Base-by-base conservation (phyloP, 2,797 vertebrate species). In the Sebastes vulpes region DNA sequence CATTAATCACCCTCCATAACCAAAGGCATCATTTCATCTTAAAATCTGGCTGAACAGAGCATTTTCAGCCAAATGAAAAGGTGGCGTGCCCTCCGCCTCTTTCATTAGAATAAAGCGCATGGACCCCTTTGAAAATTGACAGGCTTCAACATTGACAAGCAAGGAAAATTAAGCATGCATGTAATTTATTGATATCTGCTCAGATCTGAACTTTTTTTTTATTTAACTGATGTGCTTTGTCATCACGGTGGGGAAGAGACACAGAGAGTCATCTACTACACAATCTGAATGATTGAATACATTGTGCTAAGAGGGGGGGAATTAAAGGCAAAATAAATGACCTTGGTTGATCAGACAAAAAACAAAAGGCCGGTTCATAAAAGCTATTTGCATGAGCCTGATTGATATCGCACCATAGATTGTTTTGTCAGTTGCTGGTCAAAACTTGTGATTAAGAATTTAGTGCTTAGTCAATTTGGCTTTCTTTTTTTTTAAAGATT, bases 401-500 rank as follows among this genome's bases (percentile, higher is more conserved):
- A 94, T 91, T 94, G 95, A 96, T 95, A 91, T 81, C 79, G 94
- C 82, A 54, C 91, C 91, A 94, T 94, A 76, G 93, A 96, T 95
- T 90, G 86, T 91, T 82, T 89, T 80, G 91, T 92, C 85, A 89
- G 91, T 81, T 80, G 89, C 86, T 85, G 66, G 92, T 96, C 92
- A 94, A 95, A 97, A 97, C 89, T 94, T 16, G 82, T 96, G 95
- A 97, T 97, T 96, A 96, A 97, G 93, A 95, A 95, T 97, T 96
- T 95, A 95, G 92, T 91, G 93, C 91, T 96, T 94, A 94, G 97
- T 98, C 97, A 96, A 97, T 97, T 96, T 94, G 95, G 89, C 89
- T 97, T 96, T 97, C 96, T 97, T 97, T 90, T 85, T 96, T 97
- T 97, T 89, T 75, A 12, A 94, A 90, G 71, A 96, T 97, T 98